A percentile compares a stretch with the other conserved stretches of the same genome.
Evolutionary conservation across 1,140 invertebrate species (phyloP).

Genomic region (Caenorhabditis brenneri): DNA sequence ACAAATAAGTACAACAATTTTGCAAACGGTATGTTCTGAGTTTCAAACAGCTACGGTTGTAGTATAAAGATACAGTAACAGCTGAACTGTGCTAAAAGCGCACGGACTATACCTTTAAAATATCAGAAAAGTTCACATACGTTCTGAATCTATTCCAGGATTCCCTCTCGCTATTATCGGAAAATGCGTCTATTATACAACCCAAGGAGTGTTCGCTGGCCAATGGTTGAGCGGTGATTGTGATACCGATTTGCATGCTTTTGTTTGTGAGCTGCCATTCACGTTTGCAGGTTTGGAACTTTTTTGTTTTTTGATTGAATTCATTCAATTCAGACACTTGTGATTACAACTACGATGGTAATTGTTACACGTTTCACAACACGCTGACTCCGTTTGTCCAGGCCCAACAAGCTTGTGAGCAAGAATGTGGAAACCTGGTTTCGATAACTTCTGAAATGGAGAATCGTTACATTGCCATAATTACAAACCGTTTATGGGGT

Average conservation of each 20-base stretch:
- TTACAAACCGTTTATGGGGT: background rate
- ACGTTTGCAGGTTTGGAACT: background rate
- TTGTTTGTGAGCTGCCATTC: background rate
- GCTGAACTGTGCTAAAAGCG: too few species aligned
- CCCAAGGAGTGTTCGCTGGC: background rate
- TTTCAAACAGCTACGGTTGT: too few species aligned
- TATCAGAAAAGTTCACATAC: background rate
- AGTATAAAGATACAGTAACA: too few species aligned
- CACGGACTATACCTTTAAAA: too few species aligned
- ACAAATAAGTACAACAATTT: background rate
- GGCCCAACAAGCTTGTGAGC: background rate
- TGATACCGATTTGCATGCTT: background rate
- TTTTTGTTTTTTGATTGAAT: background rate
- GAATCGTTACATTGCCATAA: background rate
- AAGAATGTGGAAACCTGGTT: background rate
- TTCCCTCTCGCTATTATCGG: background rate
- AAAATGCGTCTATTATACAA: background rate
- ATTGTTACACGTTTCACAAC: background rate
- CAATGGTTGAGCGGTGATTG: background rate
- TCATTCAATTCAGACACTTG: background rate
- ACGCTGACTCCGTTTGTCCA: background rate
- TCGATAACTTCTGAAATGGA: background rate
- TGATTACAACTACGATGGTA: background rate
- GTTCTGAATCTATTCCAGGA: background rate
- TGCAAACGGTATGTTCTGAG: background rate